These are phyloP conservation scores for Enteromius afrohamiltoni DNA, from an alignment of 2,797 vertebrate genomes.

Conservation along the genomic window DNA sequence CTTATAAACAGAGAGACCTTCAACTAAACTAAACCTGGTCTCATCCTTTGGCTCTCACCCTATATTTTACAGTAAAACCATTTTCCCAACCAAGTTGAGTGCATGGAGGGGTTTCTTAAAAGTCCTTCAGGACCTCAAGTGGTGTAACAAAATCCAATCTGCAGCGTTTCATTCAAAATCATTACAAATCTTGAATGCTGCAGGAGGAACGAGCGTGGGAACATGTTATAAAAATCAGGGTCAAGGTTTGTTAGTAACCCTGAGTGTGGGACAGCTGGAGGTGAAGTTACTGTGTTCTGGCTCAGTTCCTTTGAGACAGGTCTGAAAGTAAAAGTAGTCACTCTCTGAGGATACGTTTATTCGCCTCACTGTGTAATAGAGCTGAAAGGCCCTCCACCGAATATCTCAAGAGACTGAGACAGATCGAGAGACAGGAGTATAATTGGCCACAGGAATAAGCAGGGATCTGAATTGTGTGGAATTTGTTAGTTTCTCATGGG, in stretches of 20 bases:
- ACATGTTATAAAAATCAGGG: constrained; percentile 31
- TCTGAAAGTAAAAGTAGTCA: constrained; percentile 43
- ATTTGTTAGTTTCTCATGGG: constrained; percentile 19
- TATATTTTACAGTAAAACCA: not conserved
- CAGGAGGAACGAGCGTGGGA: constrained; percentile 7
- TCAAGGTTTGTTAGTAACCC: constrained; percentile 31
- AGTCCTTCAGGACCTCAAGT: not conserved
- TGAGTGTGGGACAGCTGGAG: constrained; percentile 32
- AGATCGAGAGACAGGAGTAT: constrained; percentile 14
- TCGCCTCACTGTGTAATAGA: constrained; percentile 32
- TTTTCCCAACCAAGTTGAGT: not conserved
- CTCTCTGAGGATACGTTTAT: constrained; percentile 39
- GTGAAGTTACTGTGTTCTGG: constrained; percentile 42
- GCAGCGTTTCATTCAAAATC: constrained; percentile 1
- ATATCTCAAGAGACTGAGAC: constrained; percentile 26
- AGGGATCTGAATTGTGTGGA: constrained; percentile 27
- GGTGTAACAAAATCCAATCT: constrained; percentile 24
- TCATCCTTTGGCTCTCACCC: not conserved
- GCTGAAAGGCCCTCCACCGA: constrained; percentile 22
- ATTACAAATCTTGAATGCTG: not conserved
- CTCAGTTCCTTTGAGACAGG: constrained; percentile 46
- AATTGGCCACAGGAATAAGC: constrained; percentile 41
- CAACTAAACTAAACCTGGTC: not conserved
- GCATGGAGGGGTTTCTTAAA: not conserved
- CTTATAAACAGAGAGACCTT: not conserved